Evolutionary conservation across 2,113 vertebrate species (phyloP), one percentile per base, ranked within the genome.

Genomic region (Hassar affinis): DNA sequence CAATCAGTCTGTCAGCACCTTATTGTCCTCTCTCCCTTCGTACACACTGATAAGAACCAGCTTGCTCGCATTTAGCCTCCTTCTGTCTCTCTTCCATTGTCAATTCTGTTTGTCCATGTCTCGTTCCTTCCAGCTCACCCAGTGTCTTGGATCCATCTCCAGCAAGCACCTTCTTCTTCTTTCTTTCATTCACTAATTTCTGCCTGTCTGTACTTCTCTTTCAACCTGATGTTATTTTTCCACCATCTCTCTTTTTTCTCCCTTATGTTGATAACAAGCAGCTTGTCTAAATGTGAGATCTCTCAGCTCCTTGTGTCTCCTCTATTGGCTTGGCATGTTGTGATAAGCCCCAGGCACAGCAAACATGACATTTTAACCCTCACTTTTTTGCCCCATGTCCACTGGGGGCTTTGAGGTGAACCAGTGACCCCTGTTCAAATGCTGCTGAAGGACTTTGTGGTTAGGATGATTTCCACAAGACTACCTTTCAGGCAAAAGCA

Each of bases 331-430:
- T 93, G 90, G 85, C 88, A 90, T 87, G 89, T 93, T 93, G 91
- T 92, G 86, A 89, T 90, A 90, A 86, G 90, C 86, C 92, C 87
- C 88, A 88, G 92, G 92, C 87, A 92, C 91, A 85, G 87, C 92
- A 94, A 94, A 94, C 93, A 93, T 90, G 89, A 92, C 93, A 91
- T 14, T 86, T 85, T 92, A 92, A 94, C 93, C 93, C 88, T 87
- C 85, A 77, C 12, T 86, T 79, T 85, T 79, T 85, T 85, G 56
- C 76, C 54, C 68, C 4, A 52, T 38, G 86, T 92, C 83, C 90
- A 91, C 93, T 92, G 92, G 87, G 89, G 88, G 89, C 88, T 92
- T 88, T 87, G 38, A 77, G 90, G 87, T 84, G 56, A 88, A 87
- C 49, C 80, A 17, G 56, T 85, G 89, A 92, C 81, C 90, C 89